Percentiles rank a stretch among this genome's conserved stretches.
These are phyloP conservation scores for Ophiodon elongatus DNA, from an alignment of 2,113 vertebrate genomes.

Conservation along the genomic window DNA sequence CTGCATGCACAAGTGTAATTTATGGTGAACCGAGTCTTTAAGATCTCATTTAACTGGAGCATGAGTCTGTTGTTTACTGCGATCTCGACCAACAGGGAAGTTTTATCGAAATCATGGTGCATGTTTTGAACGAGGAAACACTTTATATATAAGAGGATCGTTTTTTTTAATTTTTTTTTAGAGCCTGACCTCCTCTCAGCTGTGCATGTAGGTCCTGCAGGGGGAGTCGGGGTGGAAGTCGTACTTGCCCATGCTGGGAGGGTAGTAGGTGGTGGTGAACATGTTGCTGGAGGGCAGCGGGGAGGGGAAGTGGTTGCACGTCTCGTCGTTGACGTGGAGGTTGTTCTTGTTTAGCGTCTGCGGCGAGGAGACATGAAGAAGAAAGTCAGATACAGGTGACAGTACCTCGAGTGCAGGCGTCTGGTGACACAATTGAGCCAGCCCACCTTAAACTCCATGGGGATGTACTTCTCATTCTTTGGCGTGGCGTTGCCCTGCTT, in stretches of 20 bases:
- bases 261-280: constrained; percentile 96
- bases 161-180: neutral
- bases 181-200: constrained; percentile 82
- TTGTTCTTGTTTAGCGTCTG: constrained; percentile 99
- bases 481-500: constrained; percentile 88
- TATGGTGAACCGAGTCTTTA: neutral
- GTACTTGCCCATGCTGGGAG: constrained; percentile 92
- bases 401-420: neutral
- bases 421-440: too few species aligned
- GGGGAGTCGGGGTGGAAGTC: constrained; percentile 93
- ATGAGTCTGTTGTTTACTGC: constrained; percentile 26
- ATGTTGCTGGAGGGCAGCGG: constrained; percentile 93
- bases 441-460: constrained; percentile 98
- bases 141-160: neutral
- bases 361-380: neutral
- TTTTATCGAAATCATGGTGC: neutral
- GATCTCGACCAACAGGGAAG: neutral
- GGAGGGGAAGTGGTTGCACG: constrained; percentile 91
- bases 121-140: neutral
- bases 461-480: constrained; percentile 98
- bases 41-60: neutral
- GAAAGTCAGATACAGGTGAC: neutral
- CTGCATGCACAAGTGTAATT: neutral
- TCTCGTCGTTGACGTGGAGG: constrained; percentile 92
- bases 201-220: constrained; percentile 95